phyloP scores from a whole-genome alignment of 2,888 invertebrate species.

The Eudasyphora cyanicolor region DNA sequence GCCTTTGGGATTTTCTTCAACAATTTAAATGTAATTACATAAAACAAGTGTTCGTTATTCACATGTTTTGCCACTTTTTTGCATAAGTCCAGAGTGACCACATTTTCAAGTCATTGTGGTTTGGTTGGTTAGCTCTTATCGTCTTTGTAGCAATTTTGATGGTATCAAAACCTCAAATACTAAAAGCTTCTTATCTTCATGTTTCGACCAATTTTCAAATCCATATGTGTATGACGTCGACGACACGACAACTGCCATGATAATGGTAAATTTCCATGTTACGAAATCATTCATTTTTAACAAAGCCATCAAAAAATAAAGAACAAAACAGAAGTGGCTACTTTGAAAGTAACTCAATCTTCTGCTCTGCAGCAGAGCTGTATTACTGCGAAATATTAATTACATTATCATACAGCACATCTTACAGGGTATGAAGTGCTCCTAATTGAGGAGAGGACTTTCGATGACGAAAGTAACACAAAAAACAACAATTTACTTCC shows the following conservation, averaged over 20 bases:
- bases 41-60: no score
- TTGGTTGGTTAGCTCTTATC: not conserved
- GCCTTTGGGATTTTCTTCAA: no score
- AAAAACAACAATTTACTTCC: slow-evolving; percentile 54
- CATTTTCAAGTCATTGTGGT: no score
- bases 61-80: no score
- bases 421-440: not conserved
- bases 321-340: slow-evolving; percentile 5
- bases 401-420: not conserved
- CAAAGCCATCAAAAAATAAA: not conserved
- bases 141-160: not conserved
- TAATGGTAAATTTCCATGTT: not conserved
- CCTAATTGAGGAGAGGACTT: not conserved
- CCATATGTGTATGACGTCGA: not conserved
- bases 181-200: not conserved
- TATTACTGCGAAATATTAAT: not conserved
- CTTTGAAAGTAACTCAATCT: slow-evolving; percentile 53
- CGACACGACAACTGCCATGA: not conserved
- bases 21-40: no score
- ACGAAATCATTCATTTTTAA: not conserved
- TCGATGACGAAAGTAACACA: not conserved
- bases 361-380: not conserved
- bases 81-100: no score
- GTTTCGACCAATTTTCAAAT: not conserved
- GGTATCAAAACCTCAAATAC: not conserved